phyloP scores from a whole-genome alignment of 1,140 invertebrate species.

The Thereuonema tuberculata region DNA sequence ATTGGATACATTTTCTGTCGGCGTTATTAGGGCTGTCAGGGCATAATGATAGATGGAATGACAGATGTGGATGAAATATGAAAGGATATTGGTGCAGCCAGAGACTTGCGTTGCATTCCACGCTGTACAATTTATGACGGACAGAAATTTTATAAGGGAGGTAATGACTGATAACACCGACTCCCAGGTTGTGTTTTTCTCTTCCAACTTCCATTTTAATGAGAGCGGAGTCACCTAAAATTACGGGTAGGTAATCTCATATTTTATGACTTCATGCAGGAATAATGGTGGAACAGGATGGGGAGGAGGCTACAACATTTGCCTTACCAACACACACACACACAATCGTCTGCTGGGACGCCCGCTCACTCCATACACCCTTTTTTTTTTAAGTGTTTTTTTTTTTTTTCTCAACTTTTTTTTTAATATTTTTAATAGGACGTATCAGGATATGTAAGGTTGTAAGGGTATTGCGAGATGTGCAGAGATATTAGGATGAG shows the following conservation, averaged over 20 bases:
- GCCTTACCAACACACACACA: no score
- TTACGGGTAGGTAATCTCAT: slow-evolving; percentile 7
- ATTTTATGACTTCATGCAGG: slow-evolving; percentile 8
- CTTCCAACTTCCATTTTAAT: slow-evolving; percentile 1
- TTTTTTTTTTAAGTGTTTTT: no score
- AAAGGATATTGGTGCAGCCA: not conserved
- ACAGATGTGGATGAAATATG: slow-evolving; percentile 7
- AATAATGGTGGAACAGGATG: slow-evolving; percentile 6
- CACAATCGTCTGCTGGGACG: no score
- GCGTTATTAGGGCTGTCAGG: not conserved
- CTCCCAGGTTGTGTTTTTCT: not conserved
- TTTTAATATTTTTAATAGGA: no score
- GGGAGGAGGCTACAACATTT: not conserved
- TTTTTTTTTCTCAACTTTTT: no score
- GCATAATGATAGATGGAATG: slow-evolving; percentile 7
- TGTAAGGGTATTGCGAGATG: no score
- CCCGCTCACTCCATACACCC: no score
- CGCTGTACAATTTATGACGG: slow-evolving; percentile 3
- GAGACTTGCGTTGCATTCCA: not conserved
- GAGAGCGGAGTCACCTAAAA: not conserved
- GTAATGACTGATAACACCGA: slow-evolving; percentile 6
- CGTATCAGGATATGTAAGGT: no score
- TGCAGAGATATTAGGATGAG: no score
- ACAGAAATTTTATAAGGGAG: not conserved
- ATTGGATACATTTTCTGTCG: not conserved